phyloP scores from a whole-genome alignment of 2,113 vertebrate species.

The Macrotis lagotis region DNA sequence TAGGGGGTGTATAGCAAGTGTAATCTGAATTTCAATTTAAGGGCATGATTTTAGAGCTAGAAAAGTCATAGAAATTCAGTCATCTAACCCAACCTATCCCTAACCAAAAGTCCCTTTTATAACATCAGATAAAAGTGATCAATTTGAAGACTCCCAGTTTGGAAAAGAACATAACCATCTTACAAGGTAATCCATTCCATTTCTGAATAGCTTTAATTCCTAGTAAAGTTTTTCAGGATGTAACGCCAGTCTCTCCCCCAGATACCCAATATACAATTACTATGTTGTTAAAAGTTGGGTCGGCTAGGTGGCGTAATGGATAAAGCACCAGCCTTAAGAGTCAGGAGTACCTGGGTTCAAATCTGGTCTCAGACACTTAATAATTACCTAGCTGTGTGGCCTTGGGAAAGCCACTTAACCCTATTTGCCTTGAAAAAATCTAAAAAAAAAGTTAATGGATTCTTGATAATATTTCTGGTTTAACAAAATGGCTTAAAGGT shows the following conservation, averaged over 20 bases:
- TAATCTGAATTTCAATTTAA: not conserved
- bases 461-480: not conserved
- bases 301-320: too few relatives aligned
- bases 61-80: not conserved
- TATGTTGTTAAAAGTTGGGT: not conserved
- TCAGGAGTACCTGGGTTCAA: too few relatives aligned
- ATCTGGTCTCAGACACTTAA: too few relatives aligned
- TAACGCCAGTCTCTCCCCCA: not conserved
- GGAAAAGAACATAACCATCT: not conserved
- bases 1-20: too few relatives aligned
- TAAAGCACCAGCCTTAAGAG: too few relatives aligned
- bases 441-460: not conserved
- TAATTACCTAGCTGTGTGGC: too few relatives aligned
- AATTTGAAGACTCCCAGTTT: not conserved
- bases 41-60: not conserved
- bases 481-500: not conserved
- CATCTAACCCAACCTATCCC: not conserved
- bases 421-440: too few relatives aligned
- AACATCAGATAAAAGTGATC: not conserved
- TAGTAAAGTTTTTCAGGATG: not conserved
- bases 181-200: not conserved
- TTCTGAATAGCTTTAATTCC: not conserved
- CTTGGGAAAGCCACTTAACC: too few relatives aligned
- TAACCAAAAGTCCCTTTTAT: not conserved
- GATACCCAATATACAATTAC: not conserved